These are phyloP conservation scores for Martes martes DNA, from an alignment of 2,113 vertebrate genomes.

Conservation along the genomic window DNA sequence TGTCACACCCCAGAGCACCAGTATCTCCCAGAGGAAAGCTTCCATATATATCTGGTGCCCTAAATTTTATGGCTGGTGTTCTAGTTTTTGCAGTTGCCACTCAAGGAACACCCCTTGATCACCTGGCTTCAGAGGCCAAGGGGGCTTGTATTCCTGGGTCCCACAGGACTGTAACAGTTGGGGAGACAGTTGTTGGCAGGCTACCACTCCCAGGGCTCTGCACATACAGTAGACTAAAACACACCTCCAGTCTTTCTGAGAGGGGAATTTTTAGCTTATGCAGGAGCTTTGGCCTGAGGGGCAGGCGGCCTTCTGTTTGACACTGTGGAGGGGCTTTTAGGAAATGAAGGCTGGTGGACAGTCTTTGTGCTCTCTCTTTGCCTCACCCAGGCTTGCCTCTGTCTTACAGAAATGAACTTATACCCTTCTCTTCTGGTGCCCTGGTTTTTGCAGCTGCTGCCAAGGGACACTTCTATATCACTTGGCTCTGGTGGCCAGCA, in stretches of 20 bases:
- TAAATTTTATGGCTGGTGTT: neutral
- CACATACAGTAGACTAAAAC: neutral
- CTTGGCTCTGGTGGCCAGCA: neutral
- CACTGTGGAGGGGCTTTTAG: neutral
- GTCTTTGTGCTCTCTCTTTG: neutral
- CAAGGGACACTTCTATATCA: neutral
- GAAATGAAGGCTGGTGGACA: neutral
- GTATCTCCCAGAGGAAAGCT: neutral
- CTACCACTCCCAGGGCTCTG: neutral
- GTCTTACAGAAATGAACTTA: neutral
- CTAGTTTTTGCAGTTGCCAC: neutral
- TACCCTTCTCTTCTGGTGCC: neutral
- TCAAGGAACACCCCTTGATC: neutral
- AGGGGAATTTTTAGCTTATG: neutral
- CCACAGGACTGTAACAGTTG: neutral
- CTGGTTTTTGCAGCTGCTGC: neutral
- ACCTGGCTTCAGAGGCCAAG: neutral
- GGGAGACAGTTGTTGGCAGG: neutral
- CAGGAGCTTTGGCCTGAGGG: neutral
- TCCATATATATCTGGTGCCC: neutral
- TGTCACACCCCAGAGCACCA: neutral
- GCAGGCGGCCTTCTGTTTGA: neutral
- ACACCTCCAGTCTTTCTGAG: neutral
- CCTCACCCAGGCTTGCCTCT: neutral
- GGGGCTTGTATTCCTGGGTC: neutral